Evolutionary conservation across 1,140 invertebrate species (phyloP).

Genomic region (Aphaenogaster floridana): DNA sequence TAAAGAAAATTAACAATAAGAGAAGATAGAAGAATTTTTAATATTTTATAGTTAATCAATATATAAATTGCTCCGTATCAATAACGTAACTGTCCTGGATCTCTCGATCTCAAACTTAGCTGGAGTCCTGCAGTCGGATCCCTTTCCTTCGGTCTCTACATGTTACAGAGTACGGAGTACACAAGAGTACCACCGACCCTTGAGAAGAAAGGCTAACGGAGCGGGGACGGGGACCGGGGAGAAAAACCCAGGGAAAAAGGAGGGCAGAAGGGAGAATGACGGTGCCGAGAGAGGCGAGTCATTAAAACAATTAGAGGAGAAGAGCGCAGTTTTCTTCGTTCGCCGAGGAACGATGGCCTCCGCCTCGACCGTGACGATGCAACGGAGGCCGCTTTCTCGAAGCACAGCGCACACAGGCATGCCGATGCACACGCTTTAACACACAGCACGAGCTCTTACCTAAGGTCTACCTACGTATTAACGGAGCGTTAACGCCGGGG

Average conservation of each 20-base stretch:
- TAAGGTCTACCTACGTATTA: conserved; percentile 71
- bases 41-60: neutral
- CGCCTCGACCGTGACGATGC: conserved; percentile 60
- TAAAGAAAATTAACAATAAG: neutral
- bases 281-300: conserved; percentile 74
- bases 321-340: conserved; percentile 73
- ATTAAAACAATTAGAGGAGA: conserved; percentile 84
- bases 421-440: neutral
- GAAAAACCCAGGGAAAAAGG: conserved; percentile 14
- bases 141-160: conserved; percentile 1
- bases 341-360: conserved; percentile 60
- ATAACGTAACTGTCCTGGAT: neutral
- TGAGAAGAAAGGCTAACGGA: conserved; percentile 16
- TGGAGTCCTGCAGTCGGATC: conserved; percentile 17
- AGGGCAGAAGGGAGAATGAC: conserved; percentile 54
- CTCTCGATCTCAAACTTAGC: neutral
- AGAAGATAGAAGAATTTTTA: neutral
- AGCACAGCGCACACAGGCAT: neutral
- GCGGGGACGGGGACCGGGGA: neutral
- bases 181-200: conserved; percentile 17
- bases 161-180: neutral
- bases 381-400: conserved; percentile 55
- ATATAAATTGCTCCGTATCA: neutral
- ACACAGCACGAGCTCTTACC: conserved; percentile 30
- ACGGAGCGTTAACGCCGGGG: conserved; percentile 69